Evolutionary conservation across 2,797 vertebrate genomes (phyloP).

Genomic region (Poeciliopsis paucimaculata): DNA sequence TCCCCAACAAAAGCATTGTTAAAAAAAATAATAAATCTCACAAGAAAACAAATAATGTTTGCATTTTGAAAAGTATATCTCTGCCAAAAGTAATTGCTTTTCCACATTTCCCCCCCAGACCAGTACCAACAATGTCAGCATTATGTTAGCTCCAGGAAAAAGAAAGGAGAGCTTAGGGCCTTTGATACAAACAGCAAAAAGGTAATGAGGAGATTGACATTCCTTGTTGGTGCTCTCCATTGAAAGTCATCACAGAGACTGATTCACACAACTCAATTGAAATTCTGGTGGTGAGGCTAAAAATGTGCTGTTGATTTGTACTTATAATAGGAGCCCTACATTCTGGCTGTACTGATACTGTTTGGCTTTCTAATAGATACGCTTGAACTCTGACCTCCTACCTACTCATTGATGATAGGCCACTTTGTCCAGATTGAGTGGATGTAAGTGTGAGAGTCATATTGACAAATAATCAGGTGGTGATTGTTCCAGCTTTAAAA

Average conservation of each 20-base stretch:
- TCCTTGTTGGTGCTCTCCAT: slow-evolving; percentile 65
- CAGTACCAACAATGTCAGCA: slow-evolving; percentile 75
- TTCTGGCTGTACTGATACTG: slow-evolving; percentile 72
- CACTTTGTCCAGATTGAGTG: slow-evolving; percentile 56
- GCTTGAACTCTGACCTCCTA: slow-evolving; percentile 75
- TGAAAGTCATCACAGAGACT: slow-evolving; percentile 70
- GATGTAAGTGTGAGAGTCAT: slow-evolving; percentile 64
- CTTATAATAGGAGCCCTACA: slow-evolving; percentile 70
- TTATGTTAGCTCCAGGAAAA: slow-evolving; percentile 71
- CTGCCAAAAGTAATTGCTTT: slow-evolving; percentile 63
- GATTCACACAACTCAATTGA: slow-evolving; percentile 80
- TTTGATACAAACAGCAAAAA: slow-evolving; percentile 74
- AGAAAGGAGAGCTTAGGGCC: slow-evolving; percentile 63
- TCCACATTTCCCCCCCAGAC: slow-evolving; percentile 55
- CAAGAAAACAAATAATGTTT: slow-evolving; percentile 63
- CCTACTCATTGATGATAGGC: slow-evolving; percentile 46
- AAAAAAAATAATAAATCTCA: slow-evolving; percentile 31
- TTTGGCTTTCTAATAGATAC: slow-evolving; percentile 79
- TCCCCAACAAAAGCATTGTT: slow-evolving; percentile 60
- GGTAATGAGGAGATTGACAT: slow-evolving; percentile 73
- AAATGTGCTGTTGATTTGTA: slow-evolving; percentile 66
- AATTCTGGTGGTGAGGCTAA: slow-evolving; percentile 72
- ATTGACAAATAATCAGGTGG: slow-evolving; percentile 43
- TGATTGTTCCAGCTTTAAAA: slow-evolving; percentile 49
- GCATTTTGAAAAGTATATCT: slow-evolving; percentile 53